Base-by-base conservation (phyloP, 2,888 invertebrate genomes). In the Tipula confusa region DNA sequence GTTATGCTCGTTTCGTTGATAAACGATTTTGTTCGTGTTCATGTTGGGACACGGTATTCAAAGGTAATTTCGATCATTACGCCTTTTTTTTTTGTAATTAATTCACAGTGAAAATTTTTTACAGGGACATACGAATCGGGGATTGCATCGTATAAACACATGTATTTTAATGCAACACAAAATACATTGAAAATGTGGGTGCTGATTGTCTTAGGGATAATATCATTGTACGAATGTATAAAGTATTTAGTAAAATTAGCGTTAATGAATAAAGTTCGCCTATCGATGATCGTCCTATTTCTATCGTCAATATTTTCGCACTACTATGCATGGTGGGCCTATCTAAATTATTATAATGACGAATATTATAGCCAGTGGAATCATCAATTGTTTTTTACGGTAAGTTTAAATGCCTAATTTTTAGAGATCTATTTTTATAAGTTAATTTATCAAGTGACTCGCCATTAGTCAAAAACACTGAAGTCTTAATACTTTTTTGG, bases 11-110 rank as follows among this genome's bases (percentile, higher is more conserved):
- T 28, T 91, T 91, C 85, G 93, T 94, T 82, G 93, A 94, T 87
- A 91, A 90, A 85, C 90, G 91, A 84, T 92, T 91, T 85, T 94
- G 94, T 87, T 92, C 92, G 15, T 94, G 94, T 88, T 93, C 93
- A 11, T 95, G 94, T 87, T 95, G 94, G 93, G 95, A 95, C 87
- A 94, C 94, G 0, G 92, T 94, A 6, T 94, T 94, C 87, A 94
- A 94, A 91, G 94, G 93, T 93, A 88, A 86, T 79, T 28, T 9
- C 6, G n/a, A n/a, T n/a, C n/a, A n/a, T n/a, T n/a, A n/a, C n/a
- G n/a, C n/a, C n/a, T n/a, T n/a, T n/a, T n/a, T n/a, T n/a, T n/a
- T n/a, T n/a, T n/a, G n/a, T 18, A 82, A 79, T 9, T 82, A 36
- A 24, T 84, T 64, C 38, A 79, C 13, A 24, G 1, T 29, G 11